These are phyloP conservation scores for Menura novaehollandiae DNA, from an alignment of 2,113 vertebrate species.

Conservation along the genomic window DNA sequence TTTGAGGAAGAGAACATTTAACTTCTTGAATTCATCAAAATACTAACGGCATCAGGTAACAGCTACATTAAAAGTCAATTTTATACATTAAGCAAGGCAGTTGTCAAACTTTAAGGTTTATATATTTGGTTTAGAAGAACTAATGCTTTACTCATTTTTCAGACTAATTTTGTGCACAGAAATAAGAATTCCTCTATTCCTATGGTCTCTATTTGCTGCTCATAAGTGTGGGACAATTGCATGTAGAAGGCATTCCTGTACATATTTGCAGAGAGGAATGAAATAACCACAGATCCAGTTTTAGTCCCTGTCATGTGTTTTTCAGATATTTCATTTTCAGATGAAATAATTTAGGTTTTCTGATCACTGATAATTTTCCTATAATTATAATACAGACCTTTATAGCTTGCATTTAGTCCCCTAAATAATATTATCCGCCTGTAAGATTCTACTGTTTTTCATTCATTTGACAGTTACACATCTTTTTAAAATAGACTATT, in stretches of 20 bases:
- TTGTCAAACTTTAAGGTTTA: neutral
- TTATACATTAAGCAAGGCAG: neutral
- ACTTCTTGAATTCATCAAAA: neutral
- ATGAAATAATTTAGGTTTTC: neutral
- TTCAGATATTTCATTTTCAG: neutral
- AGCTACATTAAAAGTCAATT: neutral
- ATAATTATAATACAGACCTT: neutral
- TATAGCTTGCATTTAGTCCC: neutral
- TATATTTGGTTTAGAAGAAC: neutral
- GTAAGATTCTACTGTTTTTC: neutral
- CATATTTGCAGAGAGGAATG: neutral
- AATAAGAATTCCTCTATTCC: neutral
- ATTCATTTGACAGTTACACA: neutral
- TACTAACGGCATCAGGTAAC: neutral
- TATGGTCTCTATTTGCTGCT: neutral
- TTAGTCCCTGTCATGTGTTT: neutral
- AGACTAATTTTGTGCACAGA: neutral
- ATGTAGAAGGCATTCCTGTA: neutral
- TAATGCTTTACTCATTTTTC: neutral
- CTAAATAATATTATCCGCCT: neutral
- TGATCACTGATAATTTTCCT: neutral
- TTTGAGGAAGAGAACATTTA: neutral
- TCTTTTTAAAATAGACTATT: neutral
- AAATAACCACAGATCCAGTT: neutral
- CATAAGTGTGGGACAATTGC: neutral